Evolutionary conservation across 2,888 invertebrate genomes (phyloP), one percentile per base, ranked within the genome.

Genomic region (Incurvaria masculella): DNA sequence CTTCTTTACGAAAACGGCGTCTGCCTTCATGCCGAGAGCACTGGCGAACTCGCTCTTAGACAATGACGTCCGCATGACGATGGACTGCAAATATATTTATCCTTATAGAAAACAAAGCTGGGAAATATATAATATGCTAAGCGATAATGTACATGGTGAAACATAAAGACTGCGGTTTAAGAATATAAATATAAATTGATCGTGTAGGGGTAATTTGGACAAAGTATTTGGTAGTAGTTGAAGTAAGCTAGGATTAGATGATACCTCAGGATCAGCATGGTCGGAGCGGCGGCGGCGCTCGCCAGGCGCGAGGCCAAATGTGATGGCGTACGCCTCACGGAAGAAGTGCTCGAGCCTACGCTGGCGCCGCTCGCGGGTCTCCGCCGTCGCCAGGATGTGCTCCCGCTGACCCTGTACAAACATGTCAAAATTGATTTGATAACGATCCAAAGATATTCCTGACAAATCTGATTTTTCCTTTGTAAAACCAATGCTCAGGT

Each of bases 341-440:
- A 97, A 97, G 80, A 97, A 97, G 75, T 95, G 90, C 65, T 97
- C 97, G 47, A 97, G 68, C 55, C 93, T 88, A 59, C 91, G 89
- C 65, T 97, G 95, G n/a, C 97, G 72, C 6, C 96, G 81, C 62
- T 96, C 95, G 56, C 94, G 88, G 1, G 97, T 97, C 70, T 97
- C 97, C 8, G 95, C 95, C 61, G 93, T 90, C 8, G 91, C 89
- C 48, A 95, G 66, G 83, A 96, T 91, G 53, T 91, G 85, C 56
- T 95, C 95, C 23, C 93, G 82, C 55, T 85, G 84, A n/a, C 86
- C 83, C 81, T 81, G 66, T 51, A n/a, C n/a, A n/a, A n/a, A n/a
- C n/a, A n/a, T n/a, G n/a, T n/a, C n/a, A n/a, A n/a, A n/a, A n/a
- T n/a, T n/a, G n/a, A n/a, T n/a, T n/a, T n/a, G n/a, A n/a, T n/a